A percentile compares a stretch with the other conserved stretches of the same genome.
These are phyloP conservation scores for Eutrigla gurnardus DNA, from an alignment of 2,797 vertebrate species.

Conservation along the genomic window DNA sequence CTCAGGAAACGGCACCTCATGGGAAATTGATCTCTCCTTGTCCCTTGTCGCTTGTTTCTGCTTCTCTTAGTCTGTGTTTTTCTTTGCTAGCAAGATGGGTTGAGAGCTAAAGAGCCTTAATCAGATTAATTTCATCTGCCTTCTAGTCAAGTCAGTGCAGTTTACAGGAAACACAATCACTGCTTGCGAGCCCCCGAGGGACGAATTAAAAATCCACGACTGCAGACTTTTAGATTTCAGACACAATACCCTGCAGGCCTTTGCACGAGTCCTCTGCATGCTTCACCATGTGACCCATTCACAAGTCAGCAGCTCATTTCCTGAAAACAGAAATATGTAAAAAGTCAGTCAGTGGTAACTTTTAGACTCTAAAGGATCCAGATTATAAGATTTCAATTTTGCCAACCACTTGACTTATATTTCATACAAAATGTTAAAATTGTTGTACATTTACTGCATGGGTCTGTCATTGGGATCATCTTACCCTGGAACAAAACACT, in stretches of 20 bases:
- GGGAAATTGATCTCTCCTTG: slow-evolving; percentile 38
- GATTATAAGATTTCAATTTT: neutral
- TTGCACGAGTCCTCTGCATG: slow-evolving; percentile 9
- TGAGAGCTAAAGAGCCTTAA: slow-evolving; percentile 20
- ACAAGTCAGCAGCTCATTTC: slow-evolving; percentile 7
- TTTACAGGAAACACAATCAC: slow-evolving; percentile 46
- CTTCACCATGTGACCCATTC: slow-evolving; percentile 17
- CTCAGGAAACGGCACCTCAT: slow-evolving; percentile 68
- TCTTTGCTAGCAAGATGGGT: slow-evolving; percentile 11
- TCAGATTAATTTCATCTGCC: slow-evolving; percentile 56
- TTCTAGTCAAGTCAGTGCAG: slow-evolving; percentile 29
- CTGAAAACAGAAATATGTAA: neutral
- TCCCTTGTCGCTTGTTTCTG: slow-evolving; percentile 45
- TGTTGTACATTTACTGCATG: neutral
- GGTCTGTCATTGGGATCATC: neutral
- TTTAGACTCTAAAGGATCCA: neutral
- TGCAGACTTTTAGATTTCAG: slow-evolving; percentile 39
- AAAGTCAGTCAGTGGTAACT: neutral
- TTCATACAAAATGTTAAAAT: neutral
- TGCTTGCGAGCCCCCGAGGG: slow-evolving; percentile 23
- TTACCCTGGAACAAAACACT: slow-evolving; percentile 7
- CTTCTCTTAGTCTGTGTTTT: slow-evolving; percentile 16
- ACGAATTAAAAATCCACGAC: slow-evolving; percentile 42
- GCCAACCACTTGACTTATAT: neutral
- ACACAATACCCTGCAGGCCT: slow-evolving; percentile 29